Evolutionary conservation across 2,797 vertebrate genomes (phyloP).

Genomic region (Chrosomus eos): DNA sequence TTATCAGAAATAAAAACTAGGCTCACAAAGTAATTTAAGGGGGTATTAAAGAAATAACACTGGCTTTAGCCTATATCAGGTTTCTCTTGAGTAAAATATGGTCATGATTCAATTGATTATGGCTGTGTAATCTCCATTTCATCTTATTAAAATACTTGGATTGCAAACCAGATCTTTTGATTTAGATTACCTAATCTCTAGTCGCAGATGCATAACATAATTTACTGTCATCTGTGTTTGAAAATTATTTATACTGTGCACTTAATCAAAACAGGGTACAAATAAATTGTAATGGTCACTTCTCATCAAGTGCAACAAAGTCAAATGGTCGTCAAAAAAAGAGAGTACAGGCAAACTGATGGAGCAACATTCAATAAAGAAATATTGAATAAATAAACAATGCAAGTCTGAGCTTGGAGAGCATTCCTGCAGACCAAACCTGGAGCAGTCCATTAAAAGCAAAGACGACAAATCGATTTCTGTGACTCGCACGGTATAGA

Average conservation of each 20-base stretch:
- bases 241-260: slow-evolving; percentile 2
- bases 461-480: slow-evolving; percentile 35
- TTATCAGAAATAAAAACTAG: not conserved
- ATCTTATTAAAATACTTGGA: not conserved
- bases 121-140: not conserved
- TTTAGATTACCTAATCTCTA: not conserved
- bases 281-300: not conserved
- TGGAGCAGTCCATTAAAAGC: not conserved
- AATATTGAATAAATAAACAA: not conserved
- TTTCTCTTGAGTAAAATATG: slow-evolving; percentile 13
- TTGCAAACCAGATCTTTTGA: not conserved
- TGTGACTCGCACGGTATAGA: slow-evolving; percentile 13
- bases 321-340: slow-evolving; percentile 28
- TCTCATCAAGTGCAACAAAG: slow-evolving; percentile 6
- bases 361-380: slow-evolving; percentile 15
- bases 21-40: not conserved
- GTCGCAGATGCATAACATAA: not conserved
- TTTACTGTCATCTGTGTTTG: not conserved
- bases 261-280: slow-evolving; percentile 34
- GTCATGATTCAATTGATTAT: not conserved
- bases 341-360: slow-evolving; percentile 1
- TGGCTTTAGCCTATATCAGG: not conserved
- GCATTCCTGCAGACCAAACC: not conserved
- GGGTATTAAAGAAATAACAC: not conserved
- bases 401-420: slow-evolving; percentile 1